phyloP scores from a whole-genome alignment of 2,888 invertebrate species.

The Chaitophorus viminalis region DNA sequence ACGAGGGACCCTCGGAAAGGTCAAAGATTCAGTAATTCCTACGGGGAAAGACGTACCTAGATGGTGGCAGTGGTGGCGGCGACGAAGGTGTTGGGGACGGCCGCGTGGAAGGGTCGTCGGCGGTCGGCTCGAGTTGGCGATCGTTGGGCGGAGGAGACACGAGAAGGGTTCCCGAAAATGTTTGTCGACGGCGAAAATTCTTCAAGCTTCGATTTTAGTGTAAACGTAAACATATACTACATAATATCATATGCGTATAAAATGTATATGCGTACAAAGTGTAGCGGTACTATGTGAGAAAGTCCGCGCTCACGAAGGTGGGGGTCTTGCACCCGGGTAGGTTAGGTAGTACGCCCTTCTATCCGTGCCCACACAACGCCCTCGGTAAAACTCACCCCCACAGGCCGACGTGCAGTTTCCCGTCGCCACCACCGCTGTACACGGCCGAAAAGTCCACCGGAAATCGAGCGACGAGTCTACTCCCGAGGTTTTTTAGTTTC shows the following conservation, averaged over 20 bases:
- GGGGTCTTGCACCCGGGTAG: too few relatives aligned
- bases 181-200: constrained; percentile 34
- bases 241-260: too few relatives aligned
- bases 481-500: neutral
- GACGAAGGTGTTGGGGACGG: neutral
- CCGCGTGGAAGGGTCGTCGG: neutral
- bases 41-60: neutral
- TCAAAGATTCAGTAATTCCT: constrained; percentile 32
- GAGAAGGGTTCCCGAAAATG: neutral
- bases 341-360: too few relatives aligned
- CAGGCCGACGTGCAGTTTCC: too few relatives aligned
- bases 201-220: constrained; percentile 27
- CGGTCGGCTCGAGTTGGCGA: neutral
- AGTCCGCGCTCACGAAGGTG: neutral
- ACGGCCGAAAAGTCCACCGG: neutral
- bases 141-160: neutral
- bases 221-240: neutral
- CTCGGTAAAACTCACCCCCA: too few relatives aligned
- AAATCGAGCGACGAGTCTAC: neutral
- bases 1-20: constrained; percentile 21
- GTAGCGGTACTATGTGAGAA: neutral
- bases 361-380: too few relatives aligned
- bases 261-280: too few relatives aligned
- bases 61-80: neutral
- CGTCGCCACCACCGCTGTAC: too few relatives aligned